phyloP scores from a whole-genome alignment of 2,888 invertebrate species.

The Pinctada fucata region DNA sequence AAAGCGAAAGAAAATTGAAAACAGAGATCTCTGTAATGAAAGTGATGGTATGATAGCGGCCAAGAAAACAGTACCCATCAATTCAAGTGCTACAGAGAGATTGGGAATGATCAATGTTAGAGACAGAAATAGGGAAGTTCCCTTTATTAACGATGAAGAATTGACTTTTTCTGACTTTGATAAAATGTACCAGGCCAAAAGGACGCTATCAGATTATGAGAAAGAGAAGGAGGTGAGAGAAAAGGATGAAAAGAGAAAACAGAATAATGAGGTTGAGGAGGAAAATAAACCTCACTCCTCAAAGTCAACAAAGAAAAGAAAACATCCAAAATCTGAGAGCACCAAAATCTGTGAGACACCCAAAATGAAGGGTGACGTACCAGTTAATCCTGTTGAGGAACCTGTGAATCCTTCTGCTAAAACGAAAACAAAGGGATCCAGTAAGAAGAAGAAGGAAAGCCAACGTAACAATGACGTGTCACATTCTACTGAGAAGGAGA shows the following conservation, averaged over 20 bases:
- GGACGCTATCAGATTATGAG: neutral
- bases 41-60: neutral
- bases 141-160: conserved; percentile 5
- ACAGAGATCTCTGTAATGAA: neutral
- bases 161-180: conserved; percentile 27
- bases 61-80: neutral
- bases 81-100: neutral
- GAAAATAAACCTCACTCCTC: neutral
- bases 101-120: neutral
- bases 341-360: neutral
- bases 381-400: neutral
- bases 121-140: neutral
- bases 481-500: neutral
- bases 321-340: neutral
- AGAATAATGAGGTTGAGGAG: neutral
- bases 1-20: neutral
- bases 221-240: neutral
- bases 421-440: neutral
- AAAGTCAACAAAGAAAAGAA: neutral
- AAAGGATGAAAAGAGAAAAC: neutral
- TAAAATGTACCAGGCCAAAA: conserved; percentile 10
- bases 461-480: neutral
- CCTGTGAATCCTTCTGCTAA: neutral
- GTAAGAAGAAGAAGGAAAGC: neutral
- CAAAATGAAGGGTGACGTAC: neutral